phyloP scores from a whole-genome alignment of 2,113 vertebrate genomes.

The Junco hyemalis region DNA sequence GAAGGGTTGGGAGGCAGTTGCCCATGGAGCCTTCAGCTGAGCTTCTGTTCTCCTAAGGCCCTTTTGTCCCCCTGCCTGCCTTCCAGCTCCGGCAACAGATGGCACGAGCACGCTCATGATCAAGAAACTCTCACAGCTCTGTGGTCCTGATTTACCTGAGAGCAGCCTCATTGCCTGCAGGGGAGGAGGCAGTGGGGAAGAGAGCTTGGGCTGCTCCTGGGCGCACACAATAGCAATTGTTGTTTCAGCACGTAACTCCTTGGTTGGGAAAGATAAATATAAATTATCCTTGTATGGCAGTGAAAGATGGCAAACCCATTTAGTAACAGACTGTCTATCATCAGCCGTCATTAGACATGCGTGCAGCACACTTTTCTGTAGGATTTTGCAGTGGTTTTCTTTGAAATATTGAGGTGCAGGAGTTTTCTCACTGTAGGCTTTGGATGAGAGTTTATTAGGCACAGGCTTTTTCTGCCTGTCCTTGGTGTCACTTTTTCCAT shows the following conservation, averaged over 20 bases:
- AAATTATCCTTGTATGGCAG: background rate
- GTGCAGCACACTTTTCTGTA: background rate
- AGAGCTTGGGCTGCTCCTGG: background rate
- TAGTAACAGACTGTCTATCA: background rate
- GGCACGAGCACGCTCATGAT: background rate
- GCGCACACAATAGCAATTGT: accelerated
- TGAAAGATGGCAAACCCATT: background rate
- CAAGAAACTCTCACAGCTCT: background rate
- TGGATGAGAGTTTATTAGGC: background rate
- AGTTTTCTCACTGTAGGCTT: background rate
- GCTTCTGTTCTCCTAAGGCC: background rate
- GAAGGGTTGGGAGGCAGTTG: background rate
- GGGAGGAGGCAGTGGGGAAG: background rate
- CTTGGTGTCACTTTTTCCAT: background rate
- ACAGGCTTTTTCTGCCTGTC: background rate
- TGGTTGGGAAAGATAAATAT: background rate
- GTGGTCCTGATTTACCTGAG: background rate
- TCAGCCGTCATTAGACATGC: background rate
- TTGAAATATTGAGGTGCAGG: background rate
- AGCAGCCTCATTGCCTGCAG: background rate
- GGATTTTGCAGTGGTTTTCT: background rate
- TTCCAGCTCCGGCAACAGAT: background rate
- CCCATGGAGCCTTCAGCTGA: background rate
- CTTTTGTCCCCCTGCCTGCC: background rate
- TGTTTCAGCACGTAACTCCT: background rate